Evolutionary conservation across 2,797 vertebrate genomes (phyloP).

Genomic region (Lagodon rhomboides): DNA sequence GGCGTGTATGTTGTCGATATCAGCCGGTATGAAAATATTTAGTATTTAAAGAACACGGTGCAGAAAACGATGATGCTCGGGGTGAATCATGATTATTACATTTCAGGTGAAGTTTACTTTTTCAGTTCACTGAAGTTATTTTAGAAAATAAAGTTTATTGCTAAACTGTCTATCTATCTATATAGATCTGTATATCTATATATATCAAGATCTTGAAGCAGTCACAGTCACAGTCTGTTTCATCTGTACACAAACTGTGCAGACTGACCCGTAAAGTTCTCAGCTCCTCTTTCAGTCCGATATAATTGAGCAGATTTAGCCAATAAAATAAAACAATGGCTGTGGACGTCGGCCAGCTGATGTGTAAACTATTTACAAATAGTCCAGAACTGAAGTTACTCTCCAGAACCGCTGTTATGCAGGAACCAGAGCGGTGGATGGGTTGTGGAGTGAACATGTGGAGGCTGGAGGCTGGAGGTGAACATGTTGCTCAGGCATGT

Average conservation of each 20-base stretch:
- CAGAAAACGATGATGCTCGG: too few species aligned
- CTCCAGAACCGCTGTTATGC: neutral
- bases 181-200: too few species aligned
- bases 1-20: too few species aligned
- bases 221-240: neutral
- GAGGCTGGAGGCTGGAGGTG: slow-evolving; percentile 32
- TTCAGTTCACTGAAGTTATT: too few species aligned
- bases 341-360: slow-evolving; percentile 10
- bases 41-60: too few species aligned
- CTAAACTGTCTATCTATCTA: too few species aligned
- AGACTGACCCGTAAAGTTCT: slow-evolving; percentile 4
- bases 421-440: slow-evolving; percentile 18
- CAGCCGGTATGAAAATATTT: too few species aligned
- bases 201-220: too few species aligned
- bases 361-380: slow-evolving; percentile 15
- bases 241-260: slow-evolving; percentile 15
- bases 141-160: too few species aligned
- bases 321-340: slow-evolving; percentile 46
- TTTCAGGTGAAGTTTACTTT: too few species aligned
- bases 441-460: neutral
- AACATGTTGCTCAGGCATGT: slow-evolving; percentile 45
- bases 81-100: too few species aligned
- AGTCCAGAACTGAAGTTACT: slow-evolving; percentile 5
- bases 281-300: slow-evolving; percentile 29
- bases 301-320: slow-evolving; percentile 39